Evolutionary conservation across 2,113 vertebrate species (phyloP).

Genomic region (Aphelocoma coerulescens): DNA sequence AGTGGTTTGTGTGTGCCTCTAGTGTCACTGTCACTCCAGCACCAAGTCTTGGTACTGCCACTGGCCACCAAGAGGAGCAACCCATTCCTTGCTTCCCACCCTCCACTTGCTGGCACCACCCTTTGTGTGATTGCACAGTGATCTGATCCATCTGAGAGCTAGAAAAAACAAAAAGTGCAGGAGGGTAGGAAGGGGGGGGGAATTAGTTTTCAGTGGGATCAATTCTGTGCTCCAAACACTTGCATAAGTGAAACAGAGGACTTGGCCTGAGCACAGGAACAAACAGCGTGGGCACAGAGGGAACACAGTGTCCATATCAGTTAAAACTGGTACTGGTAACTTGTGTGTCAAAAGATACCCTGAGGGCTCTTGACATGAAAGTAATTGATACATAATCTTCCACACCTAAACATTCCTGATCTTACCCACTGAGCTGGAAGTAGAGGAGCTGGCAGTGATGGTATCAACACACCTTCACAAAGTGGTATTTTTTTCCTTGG

Average conservation of each 20-base stretch:
- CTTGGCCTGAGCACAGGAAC: conserved; percentile 1
- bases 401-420: neutral
- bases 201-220: neutral
- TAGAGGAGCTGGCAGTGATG: neutral
- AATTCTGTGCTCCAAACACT: neutral
- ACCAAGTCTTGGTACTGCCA: neutral
- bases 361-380: neutral
- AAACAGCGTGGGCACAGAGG: neutral
- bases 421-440: neutral
- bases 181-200: rapidly evolving
- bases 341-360: neutral
- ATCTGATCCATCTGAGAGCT: neutral
- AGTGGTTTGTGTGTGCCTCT: neutral
- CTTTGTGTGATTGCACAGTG: neutral
- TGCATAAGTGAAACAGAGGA: neutral
- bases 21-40: neutral
- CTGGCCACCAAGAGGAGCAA: neutral
- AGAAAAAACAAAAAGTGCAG: neutral
- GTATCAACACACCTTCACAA: neutral
- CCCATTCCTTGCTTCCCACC: neutral
- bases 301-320: neutral
- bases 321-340: neutral
- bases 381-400: neutral
- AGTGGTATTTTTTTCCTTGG: neutral
- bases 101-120: neutral